A percentile compares a stretch with the other conserved stretches of the same genome.
Evolutionary conservation across 2,113 vertebrate genomes (phyloP).

Genomic region (Crypturellus undulatus): DNA sequence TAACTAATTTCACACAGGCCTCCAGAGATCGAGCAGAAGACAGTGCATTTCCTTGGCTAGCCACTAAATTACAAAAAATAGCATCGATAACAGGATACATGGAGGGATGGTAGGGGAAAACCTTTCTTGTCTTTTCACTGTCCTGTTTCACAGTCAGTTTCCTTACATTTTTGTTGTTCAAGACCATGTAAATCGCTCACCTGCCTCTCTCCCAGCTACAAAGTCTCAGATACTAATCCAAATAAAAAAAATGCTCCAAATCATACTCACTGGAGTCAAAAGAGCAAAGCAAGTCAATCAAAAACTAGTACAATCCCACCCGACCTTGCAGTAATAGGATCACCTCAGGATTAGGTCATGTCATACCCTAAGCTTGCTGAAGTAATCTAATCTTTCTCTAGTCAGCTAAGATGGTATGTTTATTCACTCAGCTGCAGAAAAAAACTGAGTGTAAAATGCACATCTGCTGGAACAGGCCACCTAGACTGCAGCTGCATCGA

Average conservation of each 20-base stretch:
- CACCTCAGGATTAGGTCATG: slow-evolving; percentile 65
- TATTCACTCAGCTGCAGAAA: slow-evolving; percentile 8
- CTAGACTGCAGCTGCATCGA: not conserved
- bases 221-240: not conserved
- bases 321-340: slow-evolving; percentile 76
- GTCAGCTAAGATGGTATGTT: not conserved
- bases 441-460: not conserved
- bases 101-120: rapidly evolving
- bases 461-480: not conserved
- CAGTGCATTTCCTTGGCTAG: not conserved
- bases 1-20: not conserved
- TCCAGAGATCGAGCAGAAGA: not conserved
- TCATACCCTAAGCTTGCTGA: slow-evolving; percentile 38
- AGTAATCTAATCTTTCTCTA: slow-evolving; percentile 54
- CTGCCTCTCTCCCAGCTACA: not conserved
- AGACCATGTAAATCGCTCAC: not conserved
- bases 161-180: not conserved
- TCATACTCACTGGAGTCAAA: not conserved
- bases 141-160: not conserved
- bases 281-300: not conserved
- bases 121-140: not conserved
- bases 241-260: not conserved
- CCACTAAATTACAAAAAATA: not conserved
- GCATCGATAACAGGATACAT: not conserved
- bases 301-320: slow-evolving; percentile 24